These are phyloP conservation scores for Ptyas mucosa DNA, from an alignment of 2,113 vertebrate species.

Conservation along the genomic window DNA sequence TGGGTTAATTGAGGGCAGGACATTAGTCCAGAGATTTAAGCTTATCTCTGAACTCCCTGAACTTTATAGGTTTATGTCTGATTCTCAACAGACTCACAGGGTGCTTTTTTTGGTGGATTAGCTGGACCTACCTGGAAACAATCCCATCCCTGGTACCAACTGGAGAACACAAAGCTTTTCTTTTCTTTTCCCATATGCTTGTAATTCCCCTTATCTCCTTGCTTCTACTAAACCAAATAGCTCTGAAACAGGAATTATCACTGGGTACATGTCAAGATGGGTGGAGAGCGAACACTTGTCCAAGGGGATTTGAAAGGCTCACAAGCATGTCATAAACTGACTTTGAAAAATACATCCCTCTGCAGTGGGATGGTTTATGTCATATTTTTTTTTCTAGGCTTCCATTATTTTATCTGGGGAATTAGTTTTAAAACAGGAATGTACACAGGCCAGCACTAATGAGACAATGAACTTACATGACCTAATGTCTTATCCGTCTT, in stretches of 20 bases:
- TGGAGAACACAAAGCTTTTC: constrained; percentile 50
- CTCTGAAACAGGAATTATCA: constrained; percentile 59
- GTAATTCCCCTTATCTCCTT: constrained; percentile 61
- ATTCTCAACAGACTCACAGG: constrained; percentile 63
- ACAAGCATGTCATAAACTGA: constrained; percentile 45
- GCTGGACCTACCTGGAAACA: constrained; percentile 51
- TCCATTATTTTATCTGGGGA: constrained; percentile 47
- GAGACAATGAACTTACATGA: constrained; percentile 47
- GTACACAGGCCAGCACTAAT: constrained; percentile 40
- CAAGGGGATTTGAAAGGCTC: constrained; percentile 50
- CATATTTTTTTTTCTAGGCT: constrained; percentile 38
- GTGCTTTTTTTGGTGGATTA: constrained; percentile 64
- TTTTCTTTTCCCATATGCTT: constrained; percentile 62
- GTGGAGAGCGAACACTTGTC: constrained; percentile 53
- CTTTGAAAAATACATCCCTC: constrained; percentile 55
- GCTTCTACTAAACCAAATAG: constrained; percentile 46
- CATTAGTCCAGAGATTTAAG: constrained; percentile 57
- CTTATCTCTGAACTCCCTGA: constrained; percentile 66
- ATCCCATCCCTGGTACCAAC: constrained; percentile 59
- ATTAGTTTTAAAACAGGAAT: constrained; percentile 49
- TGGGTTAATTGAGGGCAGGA: constrained; percentile 69
- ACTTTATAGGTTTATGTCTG: constrained; percentile 64
- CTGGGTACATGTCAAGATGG: constrained; percentile 35
- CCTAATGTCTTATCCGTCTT: constrained; percentile 31
- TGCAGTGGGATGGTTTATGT: constrained; percentile 44